phyloP scores from a whole-genome alignment of 2,797 vertebrate genomes.

The Monodelphis domestica region DNA sequence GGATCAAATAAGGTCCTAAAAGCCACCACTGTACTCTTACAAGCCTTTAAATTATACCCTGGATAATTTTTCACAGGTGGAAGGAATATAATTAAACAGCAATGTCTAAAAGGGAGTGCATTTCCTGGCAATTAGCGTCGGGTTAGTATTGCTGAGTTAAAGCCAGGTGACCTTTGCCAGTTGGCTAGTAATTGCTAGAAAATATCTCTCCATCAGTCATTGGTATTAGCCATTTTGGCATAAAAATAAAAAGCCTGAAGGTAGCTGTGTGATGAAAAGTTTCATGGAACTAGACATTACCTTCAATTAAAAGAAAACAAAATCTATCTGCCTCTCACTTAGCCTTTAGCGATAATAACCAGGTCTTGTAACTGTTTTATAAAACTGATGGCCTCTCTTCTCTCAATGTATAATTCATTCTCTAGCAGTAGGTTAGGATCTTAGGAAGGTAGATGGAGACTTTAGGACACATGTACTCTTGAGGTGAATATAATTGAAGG shows the following conservation, averaged over 20 bases:
- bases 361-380: not conserved
- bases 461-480: not conserved
- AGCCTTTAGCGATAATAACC: not conserved
- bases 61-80: constrained; percentile 58
- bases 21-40: constrained; percentile 8
- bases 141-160: constrained; percentile 19
- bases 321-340: not conserved
- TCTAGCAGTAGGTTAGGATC: not conserved
- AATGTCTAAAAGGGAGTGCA: constrained; percentile 52
- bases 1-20: not conserved
- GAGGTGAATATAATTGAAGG: not conserved
- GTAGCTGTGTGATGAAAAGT: not conserved
- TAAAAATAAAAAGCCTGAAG: not conserved
- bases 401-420: not conserved
- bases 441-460: not conserved
- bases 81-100: constrained; percentile 55
- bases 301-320: not conserved
- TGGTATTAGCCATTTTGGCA: constrained; percentile 27
- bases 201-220: constrained; percentile 46
- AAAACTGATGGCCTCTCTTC: not conserved
- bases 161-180: constrained; percentile 40
- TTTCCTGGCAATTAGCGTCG: constrained; percentile 67
- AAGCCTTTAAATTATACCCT: constrained; percentile 65
- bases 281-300: not conserved
- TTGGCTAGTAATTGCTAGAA: constrained; percentile 54